phyloP scores from a whole-genome alignment of 1,140 invertebrate genomes.

The Mactra quadrangularis region DNA sequence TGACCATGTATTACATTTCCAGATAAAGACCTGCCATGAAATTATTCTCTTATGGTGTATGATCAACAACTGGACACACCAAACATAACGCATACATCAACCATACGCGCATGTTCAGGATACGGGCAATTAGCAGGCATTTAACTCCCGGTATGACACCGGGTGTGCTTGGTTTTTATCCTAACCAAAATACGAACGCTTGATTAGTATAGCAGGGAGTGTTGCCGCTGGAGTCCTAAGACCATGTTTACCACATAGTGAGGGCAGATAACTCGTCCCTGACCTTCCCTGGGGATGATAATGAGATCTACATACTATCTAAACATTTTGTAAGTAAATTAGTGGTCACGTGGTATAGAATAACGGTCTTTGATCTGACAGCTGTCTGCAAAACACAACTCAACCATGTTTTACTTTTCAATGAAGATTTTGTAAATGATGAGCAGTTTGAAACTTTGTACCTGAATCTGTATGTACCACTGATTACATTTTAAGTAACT shows the following conservation, averaged over 20 bases:
- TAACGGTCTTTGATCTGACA: constrained; percentile 10
- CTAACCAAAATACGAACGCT: not conserved
- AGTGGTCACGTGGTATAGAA: not conserved
- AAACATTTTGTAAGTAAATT: constrained; percentile 6
- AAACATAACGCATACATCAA: no score
- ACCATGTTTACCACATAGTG: constrained; percentile 8
- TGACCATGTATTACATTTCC: no score
- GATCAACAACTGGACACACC: no score
- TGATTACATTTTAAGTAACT: no score
- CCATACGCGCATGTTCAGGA: no score
- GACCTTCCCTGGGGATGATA: not conserved
- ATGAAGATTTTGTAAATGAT: no score
- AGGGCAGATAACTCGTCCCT: not conserved
- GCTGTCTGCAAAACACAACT: not conserved
- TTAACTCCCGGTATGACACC: not conserved
- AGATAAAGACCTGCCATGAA: no score
- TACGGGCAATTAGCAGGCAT: no score
- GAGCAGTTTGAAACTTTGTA: no score
- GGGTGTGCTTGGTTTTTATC: not conserved
- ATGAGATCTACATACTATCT: not conserved
- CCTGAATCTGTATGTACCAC: no score
- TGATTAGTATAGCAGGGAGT: not conserved
- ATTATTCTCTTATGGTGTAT: no score
- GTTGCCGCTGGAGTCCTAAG: not conserved
- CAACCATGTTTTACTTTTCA: no score